Conservation (phyloP, 2,797 vertebrate species). For the Pseudochromis fuscus region DNA sequence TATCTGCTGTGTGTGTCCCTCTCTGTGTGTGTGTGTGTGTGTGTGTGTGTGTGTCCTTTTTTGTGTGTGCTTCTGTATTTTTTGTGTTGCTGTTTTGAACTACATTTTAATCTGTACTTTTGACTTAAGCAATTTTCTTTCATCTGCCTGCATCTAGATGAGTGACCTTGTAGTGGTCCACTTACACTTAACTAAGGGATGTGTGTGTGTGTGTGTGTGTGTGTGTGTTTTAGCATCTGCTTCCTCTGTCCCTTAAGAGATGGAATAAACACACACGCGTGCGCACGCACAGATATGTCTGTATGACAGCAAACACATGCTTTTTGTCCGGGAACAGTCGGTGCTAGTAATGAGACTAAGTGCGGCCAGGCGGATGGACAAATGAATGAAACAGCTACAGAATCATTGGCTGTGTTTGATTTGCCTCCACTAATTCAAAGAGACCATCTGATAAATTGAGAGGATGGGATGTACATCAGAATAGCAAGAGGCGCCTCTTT, state of each 20-base stretch:
- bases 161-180: constrained; percentile 57
- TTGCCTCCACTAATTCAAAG: constrained; percentile 80
- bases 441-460: constrained; percentile 80
- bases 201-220: constrained; percentile 8
- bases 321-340: constrained; percentile 61
- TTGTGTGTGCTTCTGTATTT: constrained; percentile 6
- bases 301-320: constrained; percentile 51
- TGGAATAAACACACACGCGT: constrained; percentile 28
- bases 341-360: constrained; percentile 72
- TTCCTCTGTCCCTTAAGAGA: constrained; percentile 35
- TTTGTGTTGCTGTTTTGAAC: constrained; percentile 27
- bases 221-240: constrained; percentile 27
- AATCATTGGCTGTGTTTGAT: constrained; percentile 76
- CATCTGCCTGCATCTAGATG: constrained; percentile 50
- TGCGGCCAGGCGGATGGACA: constrained; percentile 69
- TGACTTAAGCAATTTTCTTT: constrained; percentile 57
- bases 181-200: constrained; percentile 46
- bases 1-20: constrained; percentile 12
- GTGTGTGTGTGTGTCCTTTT: constrained; percentile 1
- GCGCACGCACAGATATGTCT: constrained; percentile 20
- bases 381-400: constrained; percentile 77
- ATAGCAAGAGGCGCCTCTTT: constrained; percentile 78
- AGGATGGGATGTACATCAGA: constrained; percentile 82
- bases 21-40: constrained; percentile 2
- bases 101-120: constrained; percentile 54